These are phyloP conservation scores for Tretioscincus oriximinensis DNA, from an alignment of 2,113 vertebrate genomes.

Conservation along the genomic window DNA sequence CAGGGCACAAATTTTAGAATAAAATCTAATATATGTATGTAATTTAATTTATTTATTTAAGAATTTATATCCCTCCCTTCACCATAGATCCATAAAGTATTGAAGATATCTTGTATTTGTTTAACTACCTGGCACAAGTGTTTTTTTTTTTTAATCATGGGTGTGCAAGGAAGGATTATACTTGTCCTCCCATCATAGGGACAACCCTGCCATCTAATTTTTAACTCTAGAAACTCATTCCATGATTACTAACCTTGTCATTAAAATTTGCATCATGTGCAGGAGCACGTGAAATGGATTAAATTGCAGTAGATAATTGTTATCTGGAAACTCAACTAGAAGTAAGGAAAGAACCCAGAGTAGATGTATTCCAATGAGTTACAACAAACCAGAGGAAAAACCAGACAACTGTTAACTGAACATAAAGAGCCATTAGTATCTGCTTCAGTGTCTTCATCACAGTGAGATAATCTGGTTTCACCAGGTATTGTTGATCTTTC, in stretches of 20 bases:
- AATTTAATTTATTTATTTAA: background rate
- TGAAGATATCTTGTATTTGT: background rate
- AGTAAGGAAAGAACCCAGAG: background rate
- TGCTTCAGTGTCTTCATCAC: no score
- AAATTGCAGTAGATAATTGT: background rate
- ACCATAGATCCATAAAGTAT: background rate
- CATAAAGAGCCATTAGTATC: background rate
- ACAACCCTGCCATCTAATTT: background rate
- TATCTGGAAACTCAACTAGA: background rate
- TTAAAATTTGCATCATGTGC: background rate
- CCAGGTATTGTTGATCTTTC: no score
- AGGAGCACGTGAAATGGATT: background rate
- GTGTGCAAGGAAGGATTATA: background rate
- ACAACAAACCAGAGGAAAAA: background rate
- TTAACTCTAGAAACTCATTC: background rate
- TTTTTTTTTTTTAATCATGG: background rate
- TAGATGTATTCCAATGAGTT: background rate
- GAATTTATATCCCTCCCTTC: no score
- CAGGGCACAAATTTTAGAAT: background rate
- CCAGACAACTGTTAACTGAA: background rate
- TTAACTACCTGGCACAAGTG: background rate
- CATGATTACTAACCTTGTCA: background rate
- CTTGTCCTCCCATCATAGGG: background rate
- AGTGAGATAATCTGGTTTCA: no score
- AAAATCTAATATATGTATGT: background rate